Evolutionary conservation across 2,888 invertebrate species (phyloP).

Genomic region (Caenorhabditis sp.): DNA sequence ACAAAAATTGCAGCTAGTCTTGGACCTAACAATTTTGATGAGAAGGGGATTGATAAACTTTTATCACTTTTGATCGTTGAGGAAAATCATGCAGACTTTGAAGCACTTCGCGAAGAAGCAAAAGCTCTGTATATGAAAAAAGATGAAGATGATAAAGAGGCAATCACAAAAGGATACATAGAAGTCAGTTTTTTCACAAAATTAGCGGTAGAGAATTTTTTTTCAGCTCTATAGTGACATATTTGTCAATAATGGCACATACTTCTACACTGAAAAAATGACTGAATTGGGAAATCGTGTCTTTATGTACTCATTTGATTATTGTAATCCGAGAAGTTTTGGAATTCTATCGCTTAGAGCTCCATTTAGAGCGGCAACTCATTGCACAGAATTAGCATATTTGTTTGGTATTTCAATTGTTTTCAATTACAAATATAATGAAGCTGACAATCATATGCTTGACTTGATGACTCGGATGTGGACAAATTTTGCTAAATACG

Average conservation of each 20-base stretch:
- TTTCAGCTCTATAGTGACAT: conserved; percentile 60
- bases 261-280: conserved; percentile 52
- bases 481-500: conserved; percentile 68
- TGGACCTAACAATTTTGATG: conserved; percentile 51
- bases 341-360: conserved; percentile 53
- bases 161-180: conserved; percentile 58
- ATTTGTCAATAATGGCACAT: conserved; percentile 57
- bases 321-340: conserved; percentile 59
- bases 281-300: conserved; percentile 49
- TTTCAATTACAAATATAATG: conserved; percentile 57
- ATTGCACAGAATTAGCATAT: conserved; percentile 65
- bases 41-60: conserved; percentile 59
- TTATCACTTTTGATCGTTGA: conserved; percentile 58
- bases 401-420: conserved; percentile 65
- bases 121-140: conserved; percentile 54
- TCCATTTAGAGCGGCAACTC: conserved; percentile 60
- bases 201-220: conserved; percentile 2
- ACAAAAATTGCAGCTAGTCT: conserved; percentile 45
- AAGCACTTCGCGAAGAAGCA: conserved; percentile 54
- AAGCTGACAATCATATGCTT: conserved; percentile 54
- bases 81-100: conserved; percentile 49
- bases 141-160: conserved; percentile 42
- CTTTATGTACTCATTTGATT: conserved; percentile 60
- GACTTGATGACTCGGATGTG: conserved; percentile 62
- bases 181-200: conserved; percentile 24